Evolutionary conservation across 2,797 vertebrate species (phyloP), one percentile per base, ranked within the genome.

Genomic region (Neopelma chrysocephalum): DNA sequence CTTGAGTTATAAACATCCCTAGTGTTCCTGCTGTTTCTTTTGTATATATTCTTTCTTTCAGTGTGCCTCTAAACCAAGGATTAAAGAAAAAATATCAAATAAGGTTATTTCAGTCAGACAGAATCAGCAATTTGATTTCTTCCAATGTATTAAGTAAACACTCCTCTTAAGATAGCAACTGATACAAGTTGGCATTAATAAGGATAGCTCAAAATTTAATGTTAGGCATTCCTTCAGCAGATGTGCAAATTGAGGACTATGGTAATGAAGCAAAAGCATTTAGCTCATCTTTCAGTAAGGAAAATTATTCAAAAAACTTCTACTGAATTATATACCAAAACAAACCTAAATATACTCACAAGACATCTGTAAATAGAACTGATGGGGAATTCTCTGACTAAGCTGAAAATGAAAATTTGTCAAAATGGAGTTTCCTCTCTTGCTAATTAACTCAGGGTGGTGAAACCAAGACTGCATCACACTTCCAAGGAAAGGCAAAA

Each of bases 1-100:
- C 87, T 97, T 95, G 91, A 97, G 80, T 89, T 95, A 93, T 96
- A 97, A 92, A 96, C 90, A 96, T 94, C 94, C 93, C 95, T 81
- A 87, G 92, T 92, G 87, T 94, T 96, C 89, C 90, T 96, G 82
- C 83, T 94, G 31, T 43, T 91, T 58, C 21, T 94, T 92, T 90
- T 84, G 75, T 96, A 94, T 75, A 53, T 95, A 87, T 94, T 95
- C 38, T 82, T 92, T 96, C 95, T 90, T 93, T 95, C 89, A 96
- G 76, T 93, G 92, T 97, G 73, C 86, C 86, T 93, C 92, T 91
- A 96, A 97, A 97, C 69, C 80, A 97, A 89, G 20, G 47, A 76
- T 60, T 70, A 16, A 42, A 61, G 29, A 47, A 76, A 40, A 84
- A 70, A 88, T 95, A 96, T 79, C 73, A 96, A 93, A 91, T 71